Conservation (phyloP, 2,888 invertebrate genomes). For the Nomada ferruginata region DNA sequence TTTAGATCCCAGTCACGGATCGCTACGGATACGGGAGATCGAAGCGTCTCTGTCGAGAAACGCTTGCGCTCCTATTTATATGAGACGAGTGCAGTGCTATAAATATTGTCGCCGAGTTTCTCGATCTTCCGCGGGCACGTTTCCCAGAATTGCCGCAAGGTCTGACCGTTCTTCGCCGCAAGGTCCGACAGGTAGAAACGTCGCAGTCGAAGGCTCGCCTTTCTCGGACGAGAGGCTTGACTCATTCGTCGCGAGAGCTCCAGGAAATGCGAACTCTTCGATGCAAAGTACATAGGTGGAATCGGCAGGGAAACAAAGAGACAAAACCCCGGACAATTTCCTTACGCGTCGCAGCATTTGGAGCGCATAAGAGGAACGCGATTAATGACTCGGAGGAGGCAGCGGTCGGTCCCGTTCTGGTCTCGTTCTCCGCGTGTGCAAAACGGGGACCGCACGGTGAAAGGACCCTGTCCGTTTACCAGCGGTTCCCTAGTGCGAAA, state of each 20-base stretch:
- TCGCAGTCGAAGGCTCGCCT: conserved; percentile 64
- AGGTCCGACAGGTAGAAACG: not conserved
- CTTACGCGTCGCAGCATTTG: conserved; percentile 2
- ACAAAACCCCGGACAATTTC: not conserved
- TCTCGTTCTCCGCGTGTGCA: conserved; percentile 49
- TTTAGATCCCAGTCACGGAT: too few relatives aligned
- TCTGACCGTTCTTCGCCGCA: not conserved
- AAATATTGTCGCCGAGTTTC: conserved; percentile 25
- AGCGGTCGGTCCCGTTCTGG: conserved; percentile 38
- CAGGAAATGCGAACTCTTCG: too few relatives aligned
- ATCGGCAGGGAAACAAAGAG: not conserved
- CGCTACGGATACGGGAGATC: not conserved
- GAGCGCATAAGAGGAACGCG: conserved; percentile 48
- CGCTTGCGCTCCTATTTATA: conserved; percentile 17
- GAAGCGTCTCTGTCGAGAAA: not conserved
- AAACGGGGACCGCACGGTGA: conserved; percentile 55
- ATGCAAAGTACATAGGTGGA: too few relatives aligned
- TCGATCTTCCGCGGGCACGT: not conserved
- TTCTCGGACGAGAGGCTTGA: conserved; percentile 76
- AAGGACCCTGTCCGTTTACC: conserved; percentile 63
- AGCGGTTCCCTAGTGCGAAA: conserved; percentile 38
- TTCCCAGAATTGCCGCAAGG: not conserved
- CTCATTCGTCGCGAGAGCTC: conserved; percentile 70
- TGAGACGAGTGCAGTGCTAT: conserved; percentile 15
- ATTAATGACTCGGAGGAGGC: conserved; percentile 40